Base-by-base conservation (phyloP, 2,797 vertebrate species). In the Dryobates pubescens region DNA sequence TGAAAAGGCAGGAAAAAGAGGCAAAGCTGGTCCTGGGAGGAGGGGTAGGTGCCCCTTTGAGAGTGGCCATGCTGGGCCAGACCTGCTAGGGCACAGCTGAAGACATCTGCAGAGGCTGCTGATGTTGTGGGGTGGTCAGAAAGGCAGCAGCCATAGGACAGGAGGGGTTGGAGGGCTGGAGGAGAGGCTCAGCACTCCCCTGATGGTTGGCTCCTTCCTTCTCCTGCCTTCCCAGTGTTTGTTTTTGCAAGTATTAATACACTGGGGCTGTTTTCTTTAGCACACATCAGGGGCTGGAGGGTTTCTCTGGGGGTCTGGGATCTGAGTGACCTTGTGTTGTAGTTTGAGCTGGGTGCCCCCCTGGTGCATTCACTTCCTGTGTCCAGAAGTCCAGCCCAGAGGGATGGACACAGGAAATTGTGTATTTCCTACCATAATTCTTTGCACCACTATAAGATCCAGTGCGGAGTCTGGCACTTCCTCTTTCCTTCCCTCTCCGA, bases 261-360 rank as follows among this genome's bases (percentile, higher is more conserved):
- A 5, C 90, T 68, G 88, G 81, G 86, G 67, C 24, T 91, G 94
- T 91, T 96, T 91, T 70, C 80, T 63, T 84, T 79, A 59, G 82
- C 4, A 0, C 70, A 54, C 0, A 0, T 7, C 0, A 1, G 73
- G 70, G 57, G n/a, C 89, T 38, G 45, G 15, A 57, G 75, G 72
- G 56, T 69, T 59, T 81, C 0, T 0, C 24, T 9, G 26, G 7
- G 47, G 86, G 56, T 93, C 83, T 96, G 95, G 92, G 93, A 92
- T 92, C 77, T 10, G 63, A 26, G 5, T 45, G 88, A 91, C 86
- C 90, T n/a, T n/a, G n/a, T n/a, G n/a, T n/a, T n/a, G n/a, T n/a
- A n/a, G n/a, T n/a, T n/a, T n/a, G n/a, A n/a, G n/a, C n/a, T n/a
- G n/a, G n/a, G n/a, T n/a, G n/a, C n/a, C n/a, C n/a, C n/a, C n/a